These are phyloP conservation scores for Melikaiella ostensackeni DNA, from an alignment of 2,888 invertebrate species.

Conservation along the genomic window DNA sequence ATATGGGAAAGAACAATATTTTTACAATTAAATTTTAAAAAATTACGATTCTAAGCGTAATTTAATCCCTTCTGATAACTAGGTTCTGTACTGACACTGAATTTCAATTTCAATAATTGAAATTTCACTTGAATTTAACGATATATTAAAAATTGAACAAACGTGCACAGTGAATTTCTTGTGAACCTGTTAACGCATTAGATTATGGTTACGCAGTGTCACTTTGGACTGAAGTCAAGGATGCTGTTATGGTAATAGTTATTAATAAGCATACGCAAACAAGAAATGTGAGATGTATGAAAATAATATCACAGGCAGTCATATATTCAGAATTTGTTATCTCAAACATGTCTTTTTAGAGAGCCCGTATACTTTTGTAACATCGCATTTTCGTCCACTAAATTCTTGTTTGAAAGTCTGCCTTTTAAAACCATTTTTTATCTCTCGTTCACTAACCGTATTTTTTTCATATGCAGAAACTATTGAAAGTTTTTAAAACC, in stretches of 20 bases:
- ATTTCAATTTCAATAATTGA: too few species aligned
- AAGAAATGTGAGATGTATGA: constrained; percentile 29
- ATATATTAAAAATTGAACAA: not conserved
- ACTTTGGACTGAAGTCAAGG: constrained; percentile 59
- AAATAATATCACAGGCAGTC: not conserved
- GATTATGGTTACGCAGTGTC: not conserved
- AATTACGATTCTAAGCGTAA: too few species aligned
- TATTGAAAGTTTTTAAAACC: not conserved
- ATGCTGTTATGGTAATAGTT: constrained; percentile 45
- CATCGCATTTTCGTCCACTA: not conserved
- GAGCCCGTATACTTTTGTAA: not conserved
- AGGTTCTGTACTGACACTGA: too few species aligned
- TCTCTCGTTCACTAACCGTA: not conserved
- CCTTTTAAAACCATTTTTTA: not conserved
- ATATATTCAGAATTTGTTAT: not conserved
- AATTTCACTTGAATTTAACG: not conserved
- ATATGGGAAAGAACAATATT: too few species aligned
- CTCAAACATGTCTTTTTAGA: not conserved
- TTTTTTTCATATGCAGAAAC: not conserved
- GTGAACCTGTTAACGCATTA: not conserved
- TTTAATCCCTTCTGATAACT: too few species aligned
- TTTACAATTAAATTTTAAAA: too few species aligned
- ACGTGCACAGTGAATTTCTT: not conserved
- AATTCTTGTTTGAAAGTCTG: not conserved
- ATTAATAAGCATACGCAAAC: constrained; percentile 53